Base-by-base conservation (phyloP, 2,888 invertebrate species). In the Oligia strigilis region DNA sequence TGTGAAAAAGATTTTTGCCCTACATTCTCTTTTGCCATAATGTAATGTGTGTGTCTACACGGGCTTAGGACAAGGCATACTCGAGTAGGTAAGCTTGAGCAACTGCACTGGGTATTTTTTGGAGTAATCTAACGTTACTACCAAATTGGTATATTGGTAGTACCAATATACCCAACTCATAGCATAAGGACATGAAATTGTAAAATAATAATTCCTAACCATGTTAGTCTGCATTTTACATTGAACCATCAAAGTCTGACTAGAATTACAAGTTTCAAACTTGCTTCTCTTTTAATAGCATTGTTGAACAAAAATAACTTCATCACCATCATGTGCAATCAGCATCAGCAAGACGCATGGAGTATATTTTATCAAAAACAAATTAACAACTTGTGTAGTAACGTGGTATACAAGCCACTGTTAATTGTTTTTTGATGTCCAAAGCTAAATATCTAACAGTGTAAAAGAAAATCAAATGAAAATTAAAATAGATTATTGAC, bases 251-350 rank as follows among this genome's bases (percentile, higher is more conserved):
- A 19, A 65, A 36, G 29, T 83, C 23, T 17, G 14, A 66, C 43
- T 11, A 70, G 49, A 73, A 83, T 46, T 17, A 81, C 64, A 19
- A n/a, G 29, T 36, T n/a, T n/a, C 0, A 55, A 62, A 66, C 55
- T 52, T 78, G 65, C 60, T 71, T 70, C 19, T 55, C 62, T 62
- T 52, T 29, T 64, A 71, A 55, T 60, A 11, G 49, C 65, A 40
- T 82, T 70, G 46, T 58, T 29, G 52, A 23, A 64, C 58, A 43
- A 29, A 75, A 84, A 69, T 69, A 0, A 62, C 72, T 60, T 29
- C 52, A 40, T 72, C 43, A 19, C 49, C n/a, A 58, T 73, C 23
- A 60, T n/a, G 49, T 79, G 49, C 81, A 72, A 66, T 70, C 46
- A 66, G 77, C 49, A 49, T 65, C 43, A 65, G 8, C 40, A 64